These are phyloP conservation scores for Pipistrellus nathusii DNA, from an alignment of 2,797 vertebrate genomes.

Conservation along the genomic window DNA sequence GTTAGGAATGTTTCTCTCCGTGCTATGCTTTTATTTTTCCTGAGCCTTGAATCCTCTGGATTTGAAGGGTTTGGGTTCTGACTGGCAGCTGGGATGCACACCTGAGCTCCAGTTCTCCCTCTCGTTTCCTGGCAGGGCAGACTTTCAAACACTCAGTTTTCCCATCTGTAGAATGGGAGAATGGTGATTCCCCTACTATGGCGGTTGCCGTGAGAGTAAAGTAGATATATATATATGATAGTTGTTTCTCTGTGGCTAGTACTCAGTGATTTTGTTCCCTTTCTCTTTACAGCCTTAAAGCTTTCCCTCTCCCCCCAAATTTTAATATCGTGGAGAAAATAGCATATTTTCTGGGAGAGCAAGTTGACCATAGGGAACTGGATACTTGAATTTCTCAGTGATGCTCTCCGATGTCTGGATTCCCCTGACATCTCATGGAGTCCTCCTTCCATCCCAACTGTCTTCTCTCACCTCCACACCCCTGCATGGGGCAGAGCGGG, in stretches of 20 bases:
- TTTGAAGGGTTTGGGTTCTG: constrained; percentile 30
- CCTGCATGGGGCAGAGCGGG: constrained; percentile 6
- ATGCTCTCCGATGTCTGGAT: neutral
- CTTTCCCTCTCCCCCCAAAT: neutral
- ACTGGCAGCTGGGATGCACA: neutral
- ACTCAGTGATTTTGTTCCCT: neutral
- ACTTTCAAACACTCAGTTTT: neutral
- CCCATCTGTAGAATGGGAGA: neutral
- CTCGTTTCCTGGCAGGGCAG: neutral
- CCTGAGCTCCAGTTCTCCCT: neutral
- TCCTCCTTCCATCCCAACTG: neutral
- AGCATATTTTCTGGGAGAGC: constrained; percentile 3
- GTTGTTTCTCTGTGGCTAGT: neutral
- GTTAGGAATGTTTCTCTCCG: neutral
- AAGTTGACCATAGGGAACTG: neutral
- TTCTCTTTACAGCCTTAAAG: neutral
- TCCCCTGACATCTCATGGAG: neutral
- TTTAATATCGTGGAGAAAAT: neutral
- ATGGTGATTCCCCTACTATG: neutral
- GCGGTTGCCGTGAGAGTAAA: neutral
- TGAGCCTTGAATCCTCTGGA: neutral
- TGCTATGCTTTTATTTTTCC: neutral
- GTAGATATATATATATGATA: neutral
- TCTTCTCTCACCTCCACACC: constrained; percentile 5
- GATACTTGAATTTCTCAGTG: neutral